phyloP scores from a whole-genome alignment of 2,888 invertebrate species.

The Heliconius hortense region DNA sequence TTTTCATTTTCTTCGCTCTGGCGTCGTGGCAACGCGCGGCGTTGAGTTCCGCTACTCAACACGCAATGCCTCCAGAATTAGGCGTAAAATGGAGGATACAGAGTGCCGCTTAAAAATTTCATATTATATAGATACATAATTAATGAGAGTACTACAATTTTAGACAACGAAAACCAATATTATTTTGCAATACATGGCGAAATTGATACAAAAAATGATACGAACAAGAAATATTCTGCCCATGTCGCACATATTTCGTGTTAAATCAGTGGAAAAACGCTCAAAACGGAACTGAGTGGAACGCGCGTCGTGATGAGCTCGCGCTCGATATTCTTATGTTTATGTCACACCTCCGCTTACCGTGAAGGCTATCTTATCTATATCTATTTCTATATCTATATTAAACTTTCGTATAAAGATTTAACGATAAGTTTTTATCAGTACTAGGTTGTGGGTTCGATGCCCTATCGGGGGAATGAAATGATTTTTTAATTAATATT shows the following conservation, averaged over 20 bases:
- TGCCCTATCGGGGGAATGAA: too few species aligned
- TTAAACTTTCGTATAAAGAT: neutral
- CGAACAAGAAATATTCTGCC: constrained; percentile 14
- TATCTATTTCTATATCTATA: constrained; percentile 2
- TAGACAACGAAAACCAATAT: too few species aligned
- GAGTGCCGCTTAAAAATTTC: too few species aligned
- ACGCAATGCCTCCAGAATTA: too few species aligned
- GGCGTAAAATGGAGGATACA: too few species aligned
- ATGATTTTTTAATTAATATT: too few species aligned
- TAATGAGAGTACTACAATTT: too few species aligned
- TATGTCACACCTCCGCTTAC: constrained; percentile 32
- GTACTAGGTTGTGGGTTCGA: neutral
- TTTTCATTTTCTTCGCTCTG: too few species aligned
- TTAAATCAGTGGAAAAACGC: constrained; percentile 35
- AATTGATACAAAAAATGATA: constrained; percentile 3
- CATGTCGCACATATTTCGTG: constrained; percentile 22
- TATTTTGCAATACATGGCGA: neutral
- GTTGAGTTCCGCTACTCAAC: too few species aligned
- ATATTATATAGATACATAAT: too few species aligned
- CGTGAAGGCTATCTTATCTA: constrained; percentile 7
- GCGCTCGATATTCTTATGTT: constrained; percentile 47
- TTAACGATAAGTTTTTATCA: neutral
- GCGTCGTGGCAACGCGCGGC: too few species aligned
- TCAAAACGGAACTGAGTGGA: constrained; percentile 37
- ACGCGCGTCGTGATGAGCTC: constrained; percentile 48